phyloP scores from a whole-genome alignment of 2,888 invertebrate genomes.

The Metalampra italica region DNA sequence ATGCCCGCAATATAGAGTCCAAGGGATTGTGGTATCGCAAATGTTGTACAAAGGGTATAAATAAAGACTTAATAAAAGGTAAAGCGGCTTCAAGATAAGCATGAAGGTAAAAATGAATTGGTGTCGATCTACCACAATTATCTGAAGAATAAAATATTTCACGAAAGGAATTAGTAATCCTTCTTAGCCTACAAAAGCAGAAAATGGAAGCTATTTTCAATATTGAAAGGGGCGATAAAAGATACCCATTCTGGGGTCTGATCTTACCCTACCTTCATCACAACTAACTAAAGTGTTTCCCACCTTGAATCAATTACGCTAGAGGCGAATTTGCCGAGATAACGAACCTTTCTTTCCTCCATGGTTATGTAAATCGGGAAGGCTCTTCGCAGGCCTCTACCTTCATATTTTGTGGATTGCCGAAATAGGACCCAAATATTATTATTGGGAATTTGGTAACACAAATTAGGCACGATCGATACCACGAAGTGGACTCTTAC shows the following conservation, averaged over 20 bases:
- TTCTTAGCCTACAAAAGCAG: too few species aligned
- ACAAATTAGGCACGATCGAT: too few species aligned
- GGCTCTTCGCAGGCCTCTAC: slow-evolving; percentile 20
- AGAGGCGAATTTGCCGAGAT: slow-evolving; percentile 24
- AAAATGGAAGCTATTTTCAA: too few species aligned
- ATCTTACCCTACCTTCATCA: not conserved
- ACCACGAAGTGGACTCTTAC: too few species aligned
- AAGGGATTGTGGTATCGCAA: slow-evolving; percentile 15
- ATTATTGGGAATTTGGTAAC: slow-evolving; percentile 16
- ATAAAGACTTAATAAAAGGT: not conserved
- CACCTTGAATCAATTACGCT: slow-evolving; percentile 29
- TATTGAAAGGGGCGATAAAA: too few species aligned
- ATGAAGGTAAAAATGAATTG: too few species aligned
- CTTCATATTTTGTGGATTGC: slow-evolving; percentile 24
- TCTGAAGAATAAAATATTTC: too few species aligned
- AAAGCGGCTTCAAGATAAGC: too few species aligned
- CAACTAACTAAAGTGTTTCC: not conserved
- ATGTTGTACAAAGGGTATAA: slow-evolving; percentile 14
- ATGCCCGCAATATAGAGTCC: slow-evolving; percentile 7
- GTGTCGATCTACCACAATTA: too few species aligned
- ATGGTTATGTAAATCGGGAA: slow-evolving; percentile 32
- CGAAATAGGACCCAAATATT: slow-evolving; percentile 25
- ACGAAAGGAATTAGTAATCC: too few species aligned
- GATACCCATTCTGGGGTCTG: not conserved
- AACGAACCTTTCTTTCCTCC: slow-evolving; percentile 22